phyloP scores from a whole-genome alignment of 2,113 vertebrate species.

The Cephalopterus ornatus region DNA sequence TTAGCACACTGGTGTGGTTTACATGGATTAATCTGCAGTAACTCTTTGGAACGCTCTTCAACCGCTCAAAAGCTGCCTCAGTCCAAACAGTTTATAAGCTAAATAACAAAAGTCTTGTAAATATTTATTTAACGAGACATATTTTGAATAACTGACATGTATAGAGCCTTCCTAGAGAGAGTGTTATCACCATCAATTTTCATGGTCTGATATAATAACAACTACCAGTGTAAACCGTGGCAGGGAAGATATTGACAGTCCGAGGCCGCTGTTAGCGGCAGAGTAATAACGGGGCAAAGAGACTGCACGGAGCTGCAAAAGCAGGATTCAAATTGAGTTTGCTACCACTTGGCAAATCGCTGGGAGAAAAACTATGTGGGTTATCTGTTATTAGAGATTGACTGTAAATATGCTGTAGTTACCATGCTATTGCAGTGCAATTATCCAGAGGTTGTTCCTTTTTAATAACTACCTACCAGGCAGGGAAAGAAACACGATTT shows the following conservation, averaged over 20 bases:
- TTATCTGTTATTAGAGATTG: conserved; percentile 20
- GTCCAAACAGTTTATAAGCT: conserved; percentile 72
- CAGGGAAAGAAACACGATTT: neutral
- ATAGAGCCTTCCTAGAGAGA: conserved; percentile 67
- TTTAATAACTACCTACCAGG: conserved; percentile 31
- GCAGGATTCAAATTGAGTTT: conserved; percentile 9
- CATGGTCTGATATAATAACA: conserved; percentile 74
- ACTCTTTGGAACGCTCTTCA: conserved; percentile 49
- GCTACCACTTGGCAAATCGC: conserved; percentile 2
- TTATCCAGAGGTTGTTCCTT: conserved; percentile 26
- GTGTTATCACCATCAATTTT: conserved; percentile 72
- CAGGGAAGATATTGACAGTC: conserved; percentile 59
- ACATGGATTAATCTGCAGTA: conserved; percentile 61
- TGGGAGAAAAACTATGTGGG: neutral
- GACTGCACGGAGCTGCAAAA: neutral
- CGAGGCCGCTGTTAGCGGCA: conserved; percentile 39
- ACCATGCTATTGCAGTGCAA: neutral
- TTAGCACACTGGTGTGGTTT: conserved; percentile 61
- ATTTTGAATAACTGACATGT: conserved; percentile 77
- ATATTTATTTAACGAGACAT: conserved; percentile 79
- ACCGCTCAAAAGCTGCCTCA: conserved; percentile 25
- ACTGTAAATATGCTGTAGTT: neutral
- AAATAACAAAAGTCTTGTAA: conserved; percentile 74
- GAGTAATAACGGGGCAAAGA: conserved; percentile 11
- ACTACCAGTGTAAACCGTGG: conserved; percentile 65